Base-by-base conservation (phyloP, 92 coral and sea anemone species). In the Epizoanthus stellaris region DNA sequence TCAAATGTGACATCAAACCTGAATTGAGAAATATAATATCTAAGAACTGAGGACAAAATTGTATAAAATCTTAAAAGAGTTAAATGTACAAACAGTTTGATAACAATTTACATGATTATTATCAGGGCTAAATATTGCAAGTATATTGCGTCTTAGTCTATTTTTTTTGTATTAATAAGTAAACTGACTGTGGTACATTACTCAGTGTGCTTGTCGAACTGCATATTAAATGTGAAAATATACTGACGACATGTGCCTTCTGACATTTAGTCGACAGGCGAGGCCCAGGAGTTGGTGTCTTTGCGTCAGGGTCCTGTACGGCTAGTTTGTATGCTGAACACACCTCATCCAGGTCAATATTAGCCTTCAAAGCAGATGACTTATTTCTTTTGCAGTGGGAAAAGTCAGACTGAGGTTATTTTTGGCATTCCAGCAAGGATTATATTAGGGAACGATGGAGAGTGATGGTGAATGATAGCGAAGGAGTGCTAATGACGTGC, bases 281-380 rank as follows among this genome's bases (percentile, higher is more conserved):
- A 96, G 73, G 98, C 98, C 15, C 94, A 94, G 65, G 98, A 96
- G 75, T 82, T 96, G 76, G 84, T 94, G 77, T 96, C 98, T 42
- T 81, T 96, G 36, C 98, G 98, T 38, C 98, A 96, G 82, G 98
- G 98, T 12, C 98, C 98, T n/a, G 98, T 94, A 53, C 89, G 95
- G 76, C 89, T 96, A 25, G 93, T 92, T 62, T 91, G 90, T 87
- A 89, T 96, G 91, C 87, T 96, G 23, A 88, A 96, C 89, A 92
- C 98, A 45, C 98, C 98, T 17, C 65, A 76, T 57, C 85, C 82
- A 67, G 91, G 92, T 89, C 2, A 52, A 13, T 52, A 11, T 52
- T 52, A 52, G 56, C 56, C 56, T 52, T 11, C 2, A 9, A 12
- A 9, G 10, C 56, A 52, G 56, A 13, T 13, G 12, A 9, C 56